phyloP scores from a whole-genome alignment of 2,797 vertebrate species.

The Serranus cabrilla region DNA sequence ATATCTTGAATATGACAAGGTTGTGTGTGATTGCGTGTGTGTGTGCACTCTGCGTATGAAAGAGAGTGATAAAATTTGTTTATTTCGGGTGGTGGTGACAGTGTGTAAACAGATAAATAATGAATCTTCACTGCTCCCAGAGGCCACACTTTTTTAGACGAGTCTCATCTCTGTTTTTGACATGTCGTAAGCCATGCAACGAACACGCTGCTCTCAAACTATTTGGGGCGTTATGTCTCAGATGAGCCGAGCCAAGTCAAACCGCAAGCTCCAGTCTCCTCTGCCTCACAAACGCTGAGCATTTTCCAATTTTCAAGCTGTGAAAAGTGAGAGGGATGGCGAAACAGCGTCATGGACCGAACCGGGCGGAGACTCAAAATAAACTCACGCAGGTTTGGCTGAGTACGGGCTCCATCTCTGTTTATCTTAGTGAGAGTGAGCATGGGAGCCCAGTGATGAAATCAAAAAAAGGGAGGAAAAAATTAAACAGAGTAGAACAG shows the following conservation, averaged over 20 bases:
- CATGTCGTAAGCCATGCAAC: slow-evolving; percentile 68
- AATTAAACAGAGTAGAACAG: slow-evolving; percentile 82
- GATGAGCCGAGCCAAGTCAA: slow-evolving; percentile 74
- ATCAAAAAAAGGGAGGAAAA: slow-evolving; percentile 77
- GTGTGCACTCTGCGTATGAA: slow-evolving; percentile 40
- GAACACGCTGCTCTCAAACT: slow-evolving; percentile 75
- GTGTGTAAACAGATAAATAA: slow-evolving; percentile 82
- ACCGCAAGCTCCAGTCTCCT: slow-evolving; percentile 73
- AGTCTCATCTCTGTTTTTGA: slow-evolving; percentile 69
- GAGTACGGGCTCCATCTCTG: slow-evolving; percentile 78
- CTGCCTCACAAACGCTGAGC: slow-evolving; percentile 72
- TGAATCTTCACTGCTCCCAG: slow-evolving; percentile 68
- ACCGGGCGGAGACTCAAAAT: slow-evolving; percentile 83
- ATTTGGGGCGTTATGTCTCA: slow-evolving; percentile 80
- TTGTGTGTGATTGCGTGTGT: slow-evolving; percentile 46
- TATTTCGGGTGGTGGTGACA: slow-evolving; percentile 66
- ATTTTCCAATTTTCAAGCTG: slow-evolving; percentile 82
- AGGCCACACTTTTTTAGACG: slow-evolving; percentile 60
- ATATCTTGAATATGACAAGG: slow-evolving; percentile 61
- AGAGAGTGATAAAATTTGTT: slow-evolving; percentile 56
- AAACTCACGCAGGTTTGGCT: slow-evolving; percentile 80
- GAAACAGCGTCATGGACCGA: slow-evolving; percentile 83
- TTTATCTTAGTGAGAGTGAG: slow-evolving; percentile 83
- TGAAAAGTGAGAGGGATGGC: slow-evolving; percentile 81
- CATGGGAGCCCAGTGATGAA: slow-evolving; percentile 84